Percentiles rank a stretch among this genome's conserved stretches.
Evolutionary conservation across 2,888 invertebrate species (phyloP).

Genomic region (Agrotis clavis): DNA sequence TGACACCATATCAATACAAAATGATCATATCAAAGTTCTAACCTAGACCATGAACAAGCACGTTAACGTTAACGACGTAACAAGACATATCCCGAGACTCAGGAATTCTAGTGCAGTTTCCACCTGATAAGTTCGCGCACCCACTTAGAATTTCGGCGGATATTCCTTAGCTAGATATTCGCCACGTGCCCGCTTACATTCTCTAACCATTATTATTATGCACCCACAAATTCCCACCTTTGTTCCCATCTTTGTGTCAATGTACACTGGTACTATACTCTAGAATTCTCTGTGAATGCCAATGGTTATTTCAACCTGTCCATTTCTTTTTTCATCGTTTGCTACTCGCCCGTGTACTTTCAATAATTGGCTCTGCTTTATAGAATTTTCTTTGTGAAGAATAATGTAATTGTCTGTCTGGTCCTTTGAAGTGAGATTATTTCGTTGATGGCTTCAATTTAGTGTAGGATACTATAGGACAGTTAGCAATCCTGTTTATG

Average conservation of each 20-base stretch:
- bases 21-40: background rate
- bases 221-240: conserved; percentile 63
- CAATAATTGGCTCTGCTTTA: conserved; percentile 23
- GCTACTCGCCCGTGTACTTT: conserved; percentile 18
- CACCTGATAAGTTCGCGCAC: conserved; percentile 51
- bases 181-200: conserved; percentile 45
- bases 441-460: background rate
- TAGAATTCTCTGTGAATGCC: conserved; percentile 38
- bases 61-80: conserved; percentile 12
- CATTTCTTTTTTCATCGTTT: conserved; percentile 39
- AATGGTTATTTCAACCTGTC: conserved; percentile 46
- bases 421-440: conserved; percentile 1
- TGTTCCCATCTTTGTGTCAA: conserved; percentile 64
- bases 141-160: conserved; percentile 53
- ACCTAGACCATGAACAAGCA: conserved; percentile 6
- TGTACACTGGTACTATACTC: conserved; percentile 37
- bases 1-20: background rate
- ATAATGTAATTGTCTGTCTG: background rate
- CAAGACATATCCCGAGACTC: conserved; percentile 1
- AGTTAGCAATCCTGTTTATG: background rate
- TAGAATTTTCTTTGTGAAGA: conserved; percentile 16
- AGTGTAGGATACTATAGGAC: background rate
- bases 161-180: conserved; percentile 50
- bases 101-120: conserved; percentile 38
- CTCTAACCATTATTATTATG: conserved; percentile 35